Evolutionary conservation across 2,888 invertebrate genomes (phyloP), one percentile per base, ranked within the genome.

Genomic region (Phyto melanocephala): DNA sequence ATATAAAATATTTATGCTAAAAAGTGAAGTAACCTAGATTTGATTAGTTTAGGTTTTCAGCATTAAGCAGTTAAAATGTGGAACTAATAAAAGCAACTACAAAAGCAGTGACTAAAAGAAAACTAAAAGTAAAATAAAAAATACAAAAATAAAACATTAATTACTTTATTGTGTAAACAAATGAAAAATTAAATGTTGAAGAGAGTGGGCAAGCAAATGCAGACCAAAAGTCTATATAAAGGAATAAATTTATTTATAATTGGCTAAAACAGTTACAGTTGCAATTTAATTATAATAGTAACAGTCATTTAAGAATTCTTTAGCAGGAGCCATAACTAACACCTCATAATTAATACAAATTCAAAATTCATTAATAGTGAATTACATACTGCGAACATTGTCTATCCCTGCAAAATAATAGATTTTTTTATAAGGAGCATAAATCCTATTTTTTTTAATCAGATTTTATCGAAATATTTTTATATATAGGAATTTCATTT

Each of bases 1-100:
- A 81, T 81, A 81, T 72, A n/a, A n/a, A n/a, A n/a, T n/a, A n/a
- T n/a, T n/a, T n/a, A 81, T 81, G 81, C 76, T 77, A 81, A 81
- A 81, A 76, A 77, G 76, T 72, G 71, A 72, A 72, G 60, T 81
- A 81, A 81, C 81, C 81, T 62, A 81, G 71, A 77, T 81, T 81
- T 81, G 81, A 81, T 81, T 81, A 72, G 76, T 76, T 77, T 71
- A 71, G 71, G 65, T 76, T 81, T 81, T 72, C 65, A 72, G 78
- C 62, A 65, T 71, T 78, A 70, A 71, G 15, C 40, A 35, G 52
- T 24, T 77, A 42, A 78, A 71, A 56, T 71, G 71, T 71, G 71
- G 71, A 78, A 71, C 58, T 78, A 72, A 72, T 65, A 78, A 63
- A 56, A 68, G 42, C n/a, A 76, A 24, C 28, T 67, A 68, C 37